Evolutionary conservation across 2,888 invertebrate genomes (phyloP), one percentile per base, ranked within the genome.

Genomic region (Endomychus coccineus): DNA sequence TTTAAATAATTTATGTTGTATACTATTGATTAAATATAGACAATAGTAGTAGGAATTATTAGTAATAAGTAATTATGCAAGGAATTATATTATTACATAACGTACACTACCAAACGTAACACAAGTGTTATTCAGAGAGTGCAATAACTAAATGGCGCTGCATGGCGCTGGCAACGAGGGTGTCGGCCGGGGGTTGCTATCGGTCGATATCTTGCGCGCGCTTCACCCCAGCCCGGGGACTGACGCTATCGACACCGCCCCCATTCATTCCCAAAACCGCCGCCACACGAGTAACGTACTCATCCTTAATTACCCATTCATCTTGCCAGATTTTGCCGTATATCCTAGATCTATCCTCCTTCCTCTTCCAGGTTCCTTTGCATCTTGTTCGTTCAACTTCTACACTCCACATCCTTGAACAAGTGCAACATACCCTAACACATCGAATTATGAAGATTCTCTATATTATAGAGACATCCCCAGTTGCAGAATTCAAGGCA

Each of bases 101-200:
- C 69, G 69, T 68, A 69, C 69, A 69, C 68, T 71, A 71, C 71
- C 69, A 71, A 72, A 72, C 71, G 71, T 71, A 73, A 73, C 71
- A 72, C 72, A 72, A 73, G 71, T 72, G 71, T 71, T 70, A 71
- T 71, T 69, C 69, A 70, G 69, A 71, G 70, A 70, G 72, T 72
- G 71, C 73, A 71, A 70, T 70, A 73, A 73, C 73, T 73, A 73
- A 73, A 73, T 74, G 73, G 69, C 68, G 66, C 64, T 64, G 66
- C 64, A 63, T 65, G 61, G 67, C 62, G 60, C 59, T 65, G 57
- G 62, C 56, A 58, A 56, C 59, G 64, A 62, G 64, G 66, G 74
- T 74, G 62, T 74, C 71, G 54, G 52, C 55, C 74, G 59, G 61
- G 61, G 62, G 60, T 61, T 56, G 59, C 4, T 67, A 34, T 49